phyloP scores from a whole-genome alignment of 1,140 invertebrate genomes.

The Drosophila sp. region DNA sequence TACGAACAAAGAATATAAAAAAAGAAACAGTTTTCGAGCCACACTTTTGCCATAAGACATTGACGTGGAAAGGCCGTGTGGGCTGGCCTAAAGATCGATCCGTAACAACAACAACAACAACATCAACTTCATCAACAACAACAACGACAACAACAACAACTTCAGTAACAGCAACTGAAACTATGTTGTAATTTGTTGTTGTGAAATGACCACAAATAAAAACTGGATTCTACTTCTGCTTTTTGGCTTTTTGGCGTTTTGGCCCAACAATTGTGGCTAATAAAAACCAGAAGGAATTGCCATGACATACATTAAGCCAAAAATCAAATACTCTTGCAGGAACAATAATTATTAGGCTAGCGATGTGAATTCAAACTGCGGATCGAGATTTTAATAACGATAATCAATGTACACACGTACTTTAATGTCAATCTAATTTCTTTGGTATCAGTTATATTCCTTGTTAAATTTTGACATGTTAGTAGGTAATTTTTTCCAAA shows the following conservation, averaged over 20 bases:
- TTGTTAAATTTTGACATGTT: too few relatives aligned
- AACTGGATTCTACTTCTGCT: conserved; percentile 21
- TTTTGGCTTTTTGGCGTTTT: too few relatives aligned
- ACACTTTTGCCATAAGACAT: conserved; percentile 42
- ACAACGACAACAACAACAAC: conserved; percentile 8
- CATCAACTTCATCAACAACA: conserved; percentile 9
- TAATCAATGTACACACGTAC: too few relatives aligned
- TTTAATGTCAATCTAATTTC: too few relatives aligned
- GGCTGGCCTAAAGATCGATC: conserved; percentile 44
- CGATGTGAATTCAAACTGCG: too few relatives aligned
- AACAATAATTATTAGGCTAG: too few relatives aligned
- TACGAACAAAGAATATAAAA: conserved; percentile 1
- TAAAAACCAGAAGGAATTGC: too few relatives aligned
- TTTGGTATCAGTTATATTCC: too few relatives aligned
- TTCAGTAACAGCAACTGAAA: conserved; percentile 18
- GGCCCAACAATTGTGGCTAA: background rate
- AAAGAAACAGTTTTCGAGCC: conserved; percentile 35
- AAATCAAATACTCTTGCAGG: too few relatives aligned
- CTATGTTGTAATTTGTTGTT: conserved; percentile 31
- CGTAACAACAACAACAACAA: conserved; percentile 26
- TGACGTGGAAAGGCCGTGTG: conserved; percentile 45
- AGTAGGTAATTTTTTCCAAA: too few relatives aligned
- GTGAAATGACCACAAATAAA: conserved; percentile 31
- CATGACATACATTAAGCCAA: too few relatives aligned
- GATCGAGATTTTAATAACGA: too few relatives aligned